These are phyloP conservation scores for Gandaritis pyraliata DNA, from an alignment of 2,888 invertebrate species.

Conservation along the genomic window DNA sequence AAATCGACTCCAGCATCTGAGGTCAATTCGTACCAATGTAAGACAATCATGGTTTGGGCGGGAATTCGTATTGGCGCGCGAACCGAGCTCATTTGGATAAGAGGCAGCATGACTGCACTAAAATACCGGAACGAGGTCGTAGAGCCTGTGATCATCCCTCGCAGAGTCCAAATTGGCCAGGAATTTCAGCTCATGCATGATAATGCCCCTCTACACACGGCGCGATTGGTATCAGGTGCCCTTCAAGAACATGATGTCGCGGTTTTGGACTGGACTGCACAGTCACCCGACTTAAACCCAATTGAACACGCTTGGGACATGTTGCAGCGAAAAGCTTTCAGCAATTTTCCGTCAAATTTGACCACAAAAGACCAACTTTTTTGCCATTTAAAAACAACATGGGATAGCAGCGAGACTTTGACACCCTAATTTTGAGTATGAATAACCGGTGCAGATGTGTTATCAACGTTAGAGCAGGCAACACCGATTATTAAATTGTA, in stretches of 20 bases:
- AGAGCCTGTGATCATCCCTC: no score
- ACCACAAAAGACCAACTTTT: constrained; percentile 1
- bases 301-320: background rate
- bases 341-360: background rate
- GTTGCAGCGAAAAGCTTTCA: background rate
- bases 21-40: background rate
- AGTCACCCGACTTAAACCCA: background rate
- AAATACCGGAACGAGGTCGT: no score
- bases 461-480: no score
- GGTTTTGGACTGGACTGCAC: constrained; percentile 1
- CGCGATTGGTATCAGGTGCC: background rate
- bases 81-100: no score
- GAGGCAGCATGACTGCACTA: no score
- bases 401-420: no score
- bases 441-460: no score
- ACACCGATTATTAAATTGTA: no score
- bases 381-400: constrained; percentile 1
- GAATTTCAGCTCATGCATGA: background rate
- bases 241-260: background rate
- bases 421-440: no score
- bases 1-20: background rate
- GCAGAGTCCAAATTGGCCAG: no score
- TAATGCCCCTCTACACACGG: background rate
- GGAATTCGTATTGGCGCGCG: no score
- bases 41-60: background rate